Evolutionary conservation across 2,888 invertebrate genomes (phyloP).

Genomic region (Eilema griseolum): DNA sequence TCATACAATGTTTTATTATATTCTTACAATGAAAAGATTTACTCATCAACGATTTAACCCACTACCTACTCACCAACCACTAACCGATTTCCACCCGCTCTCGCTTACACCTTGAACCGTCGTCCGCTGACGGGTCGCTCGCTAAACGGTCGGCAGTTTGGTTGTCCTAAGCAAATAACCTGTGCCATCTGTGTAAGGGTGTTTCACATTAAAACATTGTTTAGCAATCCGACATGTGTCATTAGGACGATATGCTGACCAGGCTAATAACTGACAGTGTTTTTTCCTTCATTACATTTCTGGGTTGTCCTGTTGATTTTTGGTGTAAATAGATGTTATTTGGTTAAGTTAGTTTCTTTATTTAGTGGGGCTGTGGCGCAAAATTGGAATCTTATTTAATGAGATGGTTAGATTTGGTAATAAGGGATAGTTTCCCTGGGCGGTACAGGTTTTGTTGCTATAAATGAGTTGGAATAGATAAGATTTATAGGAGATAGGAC

Average conservation of each 20-base stretch:
- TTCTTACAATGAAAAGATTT: too few species aligned
- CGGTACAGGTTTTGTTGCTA: neutral
- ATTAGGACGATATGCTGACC: conserved; percentile 77
- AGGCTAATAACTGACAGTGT: conserved; percentile 59
- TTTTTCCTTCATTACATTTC: conserved; percentile 70
- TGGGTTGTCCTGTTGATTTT: conserved; percentile 32
- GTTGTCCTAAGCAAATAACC: conserved; percentile 85
- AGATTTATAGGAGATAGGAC: too few species aligned
- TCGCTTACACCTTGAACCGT: conserved; percentile 28
- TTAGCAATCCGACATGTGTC: conserved; percentile 79
- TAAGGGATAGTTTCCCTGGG: neutral
- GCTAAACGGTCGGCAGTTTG: conserved; percentile 84
- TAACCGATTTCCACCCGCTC: conserved; percentile 13
- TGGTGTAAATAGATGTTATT: conserved; percentile 20
- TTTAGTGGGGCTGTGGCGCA: neutral
- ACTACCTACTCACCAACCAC: too few species aligned
- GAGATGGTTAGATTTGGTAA: neutral
- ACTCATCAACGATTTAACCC: too few species aligned
- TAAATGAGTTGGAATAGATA: neutral
- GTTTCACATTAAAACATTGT: conserved; percentile 84
- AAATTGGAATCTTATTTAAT: conserved; percentile 4
- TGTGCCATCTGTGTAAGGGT: conserved; percentile 78
- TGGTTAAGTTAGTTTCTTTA: conserved; percentile 11
- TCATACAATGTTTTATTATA: too few species aligned
- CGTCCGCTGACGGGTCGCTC: conserved; percentile 60